These are phyloP conservation scores for Semibalanus balanoides DNA, from an alignment of 1,140 invertebrate species.

Conservation along the genomic window DNA sequence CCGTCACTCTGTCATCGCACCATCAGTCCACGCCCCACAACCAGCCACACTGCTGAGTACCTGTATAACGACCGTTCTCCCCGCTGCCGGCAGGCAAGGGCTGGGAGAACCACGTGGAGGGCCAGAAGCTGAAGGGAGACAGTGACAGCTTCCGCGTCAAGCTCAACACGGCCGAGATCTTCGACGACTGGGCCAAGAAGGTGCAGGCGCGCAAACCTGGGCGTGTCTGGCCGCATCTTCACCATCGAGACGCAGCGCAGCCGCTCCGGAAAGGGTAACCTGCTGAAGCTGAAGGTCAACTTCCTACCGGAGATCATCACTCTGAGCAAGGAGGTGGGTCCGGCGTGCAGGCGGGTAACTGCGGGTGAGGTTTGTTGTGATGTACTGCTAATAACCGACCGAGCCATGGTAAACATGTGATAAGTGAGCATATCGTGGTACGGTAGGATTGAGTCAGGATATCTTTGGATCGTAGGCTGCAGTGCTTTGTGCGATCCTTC, in stretches of 20 bases:
- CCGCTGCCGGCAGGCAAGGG: conserved; percentile 48
- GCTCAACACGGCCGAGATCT: conserved; percentile 88
- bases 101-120: conserved; percentile 98
- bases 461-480: too few relatives aligned
- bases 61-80: too few relatives aligned
- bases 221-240: conserved; percentile 86
- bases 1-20: too few relatives aligned
- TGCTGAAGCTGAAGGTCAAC: conserved; percentile 89
- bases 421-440: too few relatives aligned
- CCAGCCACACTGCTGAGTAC: too few relatives aligned
- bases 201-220: conserved; percentile 88
- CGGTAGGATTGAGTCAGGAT: too few relatives aligned
- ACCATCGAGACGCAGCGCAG: conserved; percentile 70
- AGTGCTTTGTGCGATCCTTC: too few relatives aligned
- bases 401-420: too few relatives aligned
- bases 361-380: not conserved
- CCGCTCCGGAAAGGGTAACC: conserved; percentile 65
- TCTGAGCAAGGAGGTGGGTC: conserved; percentile 75
- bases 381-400: too few relatives aligned
- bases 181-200: conserved; percentile 92
- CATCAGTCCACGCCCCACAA: too few relatives aligned
- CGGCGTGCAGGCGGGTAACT: not conserved
- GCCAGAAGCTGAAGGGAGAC: conserved; percentile 92
- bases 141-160: conserved; percentile 94
- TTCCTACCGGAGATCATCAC: conserved; percentile 97